phyloP scores from a whole-genome alignment of 2,888 invertebrate genomes.

The Drosophila mimica region DNA sequence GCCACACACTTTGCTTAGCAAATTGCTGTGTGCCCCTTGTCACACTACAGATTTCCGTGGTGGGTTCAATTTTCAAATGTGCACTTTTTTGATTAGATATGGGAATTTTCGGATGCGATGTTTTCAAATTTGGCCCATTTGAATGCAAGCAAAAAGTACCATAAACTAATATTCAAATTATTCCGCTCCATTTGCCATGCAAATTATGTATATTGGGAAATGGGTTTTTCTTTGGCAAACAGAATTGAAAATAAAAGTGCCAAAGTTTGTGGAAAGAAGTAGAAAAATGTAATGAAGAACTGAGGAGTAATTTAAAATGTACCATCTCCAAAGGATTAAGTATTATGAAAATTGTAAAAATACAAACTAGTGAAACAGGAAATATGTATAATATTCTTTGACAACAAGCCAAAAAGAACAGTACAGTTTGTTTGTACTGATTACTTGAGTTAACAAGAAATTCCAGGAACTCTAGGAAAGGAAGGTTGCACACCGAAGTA shows the following conservation, averaged over 20 bases:
- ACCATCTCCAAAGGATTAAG: background rate
- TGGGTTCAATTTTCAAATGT: slow-evolving; percentile 4
- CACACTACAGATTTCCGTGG: background rate
- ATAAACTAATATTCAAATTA: slow-evolving; percentile 13
- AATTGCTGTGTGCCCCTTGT: background rate
- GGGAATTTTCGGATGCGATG: slow-evolving; percentile 22
- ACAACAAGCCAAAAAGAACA: background rate
- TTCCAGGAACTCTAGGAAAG: background rate
- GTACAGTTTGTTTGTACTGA: background rate
- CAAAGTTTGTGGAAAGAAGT: background rate
- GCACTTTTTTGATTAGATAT: slow-evolving; percentile 48
- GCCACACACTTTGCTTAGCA: background rate
- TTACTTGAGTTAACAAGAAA: background rate
- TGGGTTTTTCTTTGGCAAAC: background rate
- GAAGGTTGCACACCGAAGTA: background rate
- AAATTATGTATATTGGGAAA: background rate
- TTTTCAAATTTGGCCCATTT: slow-evolving; percentile 14
- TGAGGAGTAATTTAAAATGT: background rate
- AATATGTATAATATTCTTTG: background rate
- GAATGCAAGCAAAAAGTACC: slow-evolving; percentile 1
- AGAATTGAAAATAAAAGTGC: background rate
- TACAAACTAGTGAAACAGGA: background rate
- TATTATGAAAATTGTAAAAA: too few species aligned
- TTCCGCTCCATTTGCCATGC: slow-evolving; percentile 5
- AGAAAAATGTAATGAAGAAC: background rate